phyloP scores from a whole-genome alignment of 2,113 vertebrate genomes.

The Lanius collurio region DNA sequence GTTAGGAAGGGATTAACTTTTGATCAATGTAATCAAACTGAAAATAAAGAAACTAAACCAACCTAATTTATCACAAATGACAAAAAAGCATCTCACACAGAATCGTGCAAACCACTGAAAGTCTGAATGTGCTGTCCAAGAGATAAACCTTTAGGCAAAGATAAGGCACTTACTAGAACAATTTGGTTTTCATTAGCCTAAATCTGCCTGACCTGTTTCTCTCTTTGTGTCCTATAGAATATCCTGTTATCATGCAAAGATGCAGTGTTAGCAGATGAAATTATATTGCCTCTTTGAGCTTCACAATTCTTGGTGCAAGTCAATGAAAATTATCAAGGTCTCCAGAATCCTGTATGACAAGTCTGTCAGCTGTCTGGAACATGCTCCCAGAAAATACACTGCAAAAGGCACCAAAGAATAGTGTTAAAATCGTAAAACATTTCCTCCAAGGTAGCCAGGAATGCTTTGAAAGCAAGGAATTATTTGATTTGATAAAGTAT shows the following conservation, averaged over 20 bases:
- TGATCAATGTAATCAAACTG: constrained; percentile 41
- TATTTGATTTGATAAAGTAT: background rate
- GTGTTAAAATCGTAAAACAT: background rate
- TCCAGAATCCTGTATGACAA: background rate
- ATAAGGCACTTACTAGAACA: constrained; percentile 48
- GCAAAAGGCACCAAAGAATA: background rate
- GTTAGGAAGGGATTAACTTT: constrained; percentile 55
- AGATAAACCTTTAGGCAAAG: constrained; percentile 58
- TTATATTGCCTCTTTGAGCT: constrained; percentile 19
- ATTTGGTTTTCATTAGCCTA: constrained; percentile 66
- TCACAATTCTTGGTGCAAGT: constrained; percentile 5
- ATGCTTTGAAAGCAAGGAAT: background rate
- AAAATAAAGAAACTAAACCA: background rate
- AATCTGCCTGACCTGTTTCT: constrained; percentile 64
- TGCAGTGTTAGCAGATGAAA: constrained; percentile 22
- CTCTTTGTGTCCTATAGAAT: constrained; percentile 46
- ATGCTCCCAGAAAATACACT: background rate
- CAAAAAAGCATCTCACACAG: background rate
- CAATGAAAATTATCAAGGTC: background rate
- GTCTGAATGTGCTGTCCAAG: constrained; percentile 36
- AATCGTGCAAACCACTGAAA: background rate
- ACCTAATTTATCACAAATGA: background rate
- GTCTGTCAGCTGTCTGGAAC: background rate
- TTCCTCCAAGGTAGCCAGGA: background rate
- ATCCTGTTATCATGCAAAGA: constrained; percentile 27